Conservation (phyloP, 2,113 vertebrate genomes). For the Urocolius indicus region DNA sequence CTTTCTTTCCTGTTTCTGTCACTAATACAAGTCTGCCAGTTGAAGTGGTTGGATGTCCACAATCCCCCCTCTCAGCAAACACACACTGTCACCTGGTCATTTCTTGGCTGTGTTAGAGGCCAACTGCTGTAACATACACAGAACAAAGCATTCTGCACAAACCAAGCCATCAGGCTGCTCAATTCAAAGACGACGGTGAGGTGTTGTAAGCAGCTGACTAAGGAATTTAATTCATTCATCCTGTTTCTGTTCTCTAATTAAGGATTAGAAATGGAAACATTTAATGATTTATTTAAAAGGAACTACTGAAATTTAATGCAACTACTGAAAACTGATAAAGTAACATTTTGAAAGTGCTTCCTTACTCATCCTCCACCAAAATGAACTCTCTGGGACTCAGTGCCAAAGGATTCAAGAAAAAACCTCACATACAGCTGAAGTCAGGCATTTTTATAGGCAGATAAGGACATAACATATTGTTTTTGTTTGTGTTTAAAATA, state of each 20-base stretch:
- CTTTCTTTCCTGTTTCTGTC: background rate
- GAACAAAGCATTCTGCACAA: background rate
- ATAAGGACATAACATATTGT: background rate
- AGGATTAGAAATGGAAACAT: background rate
- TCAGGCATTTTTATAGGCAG: background rate
- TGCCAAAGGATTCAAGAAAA: background rate
- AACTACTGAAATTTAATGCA: too few species aligned
- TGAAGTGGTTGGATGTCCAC: background rate
- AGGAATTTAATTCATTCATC: background rate
- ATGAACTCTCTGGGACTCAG: background rate
- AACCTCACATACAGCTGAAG: background rate
- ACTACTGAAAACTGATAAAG: background rate
- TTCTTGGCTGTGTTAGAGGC: background rate
- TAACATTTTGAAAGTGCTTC: background rate
- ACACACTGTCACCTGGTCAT: background rate
- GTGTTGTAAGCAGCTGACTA: background rate
- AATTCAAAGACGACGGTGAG: background rate
- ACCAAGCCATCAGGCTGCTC: background rate
- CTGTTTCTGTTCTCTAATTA: background rate
- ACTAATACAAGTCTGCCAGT: background rate
- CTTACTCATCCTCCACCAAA: background rate
- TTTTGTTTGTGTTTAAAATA: background rate
- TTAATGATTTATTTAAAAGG: background rate
- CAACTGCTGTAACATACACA: background rate
- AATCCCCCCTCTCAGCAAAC: background rate